A percentile compares a stretch with the other conserved stretches of the same genome.
These are phyloP conservation scores for Diaphora mendica DNA, from an alignment of 2,888 invertebrate genomes.

Conservation along the genomic window DNA sequence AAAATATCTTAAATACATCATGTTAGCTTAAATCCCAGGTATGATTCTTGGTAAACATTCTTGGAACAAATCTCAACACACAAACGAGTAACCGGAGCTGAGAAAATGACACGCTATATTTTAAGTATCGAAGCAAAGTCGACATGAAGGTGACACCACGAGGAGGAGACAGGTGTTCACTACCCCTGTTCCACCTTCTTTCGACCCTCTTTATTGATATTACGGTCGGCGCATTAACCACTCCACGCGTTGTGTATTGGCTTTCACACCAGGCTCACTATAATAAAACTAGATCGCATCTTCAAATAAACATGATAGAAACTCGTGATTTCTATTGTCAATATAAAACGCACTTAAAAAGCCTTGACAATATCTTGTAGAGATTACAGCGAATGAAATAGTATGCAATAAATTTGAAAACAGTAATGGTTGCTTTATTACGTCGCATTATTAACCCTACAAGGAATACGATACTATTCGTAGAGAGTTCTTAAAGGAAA, in stretches of 20 bases:
- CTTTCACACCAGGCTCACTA: constrained; percentile 66
- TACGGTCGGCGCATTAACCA: constrained; percentile 78
- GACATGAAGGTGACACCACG: constrained; percentile 69
- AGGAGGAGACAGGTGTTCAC: constrained; percentile 63
- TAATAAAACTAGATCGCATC: constrained; percentile 68
- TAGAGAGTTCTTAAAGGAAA: constrained; percentile 30
- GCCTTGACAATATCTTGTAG: constrained; percentile 20
- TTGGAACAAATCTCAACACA: constrained; percentile 68
- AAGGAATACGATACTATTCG: constrained; percentile 40
- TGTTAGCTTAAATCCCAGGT: constrained; percentile 2
- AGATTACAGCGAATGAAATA: constrained; percentile 40
- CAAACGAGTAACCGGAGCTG: constrained; percentile 76
- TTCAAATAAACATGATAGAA: constrained; percentile 40
- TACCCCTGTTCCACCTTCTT: constrained; percentile 53
- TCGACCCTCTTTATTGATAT: constrained; percentile 77
- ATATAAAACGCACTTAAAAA: constrained; percentile 23
- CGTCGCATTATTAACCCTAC: constrained; percentile 40
- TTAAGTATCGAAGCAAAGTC: constrained; percentile 78
- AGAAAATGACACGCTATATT: constrained; percentile 80
- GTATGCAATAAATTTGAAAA: constrained; percentile 46
- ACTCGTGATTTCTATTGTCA: constrained; percentile 21
- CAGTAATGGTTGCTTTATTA: constrained; percentile 41
- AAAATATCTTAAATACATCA: neutral
- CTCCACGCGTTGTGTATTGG: constrained; percentile 74
- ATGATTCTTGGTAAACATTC: constrained; percentile 55